phyloP scores from a whole-genome alignment of 1,140 invertebrate genomes.

The Papilio aristodemus region DNA sequence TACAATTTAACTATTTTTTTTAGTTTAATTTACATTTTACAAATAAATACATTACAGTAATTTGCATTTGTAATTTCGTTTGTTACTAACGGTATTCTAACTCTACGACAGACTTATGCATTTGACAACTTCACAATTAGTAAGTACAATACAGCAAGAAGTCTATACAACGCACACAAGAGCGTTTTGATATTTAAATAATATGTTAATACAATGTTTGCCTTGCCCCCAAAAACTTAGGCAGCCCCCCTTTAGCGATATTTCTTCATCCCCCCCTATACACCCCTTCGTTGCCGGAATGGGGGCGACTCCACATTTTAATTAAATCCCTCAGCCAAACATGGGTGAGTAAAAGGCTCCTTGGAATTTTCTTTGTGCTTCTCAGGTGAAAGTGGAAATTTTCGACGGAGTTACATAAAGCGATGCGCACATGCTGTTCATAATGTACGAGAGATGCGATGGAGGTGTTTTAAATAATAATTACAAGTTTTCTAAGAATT shows the following conservation, averaged over 20 bases:
- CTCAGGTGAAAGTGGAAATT: slow-evolving; percentile 55
- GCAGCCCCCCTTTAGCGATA: slow-evolving; percentile 48
- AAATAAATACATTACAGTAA: background rate
- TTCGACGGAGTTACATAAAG: slow-evolving; percentile 24
- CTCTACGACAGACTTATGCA: slow-evolving; percentile 31
- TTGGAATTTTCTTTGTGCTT: slow-evolving; percentile 70
- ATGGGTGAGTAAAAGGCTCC: slow-evolving; percentile 55
- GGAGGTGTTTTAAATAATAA: background rate
- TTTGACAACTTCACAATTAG: slow-evolving; percentile 35
- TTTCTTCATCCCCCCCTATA: slow-evolving; percentile 50
- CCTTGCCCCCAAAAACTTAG: slow-evolving; percentile 62
- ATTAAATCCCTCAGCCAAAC: slow-evolving; percentile 69
- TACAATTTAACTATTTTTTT: no score
- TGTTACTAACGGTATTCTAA: background rate
- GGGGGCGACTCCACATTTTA: slow-evolving; percentile 57
- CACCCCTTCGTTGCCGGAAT: slow-evolving; percentile 25
- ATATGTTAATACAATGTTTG: slow-evolving; percentile 75
- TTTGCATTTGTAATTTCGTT: background rate
- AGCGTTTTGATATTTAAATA: slow-evolving; percentile 67
- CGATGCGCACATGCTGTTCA: background rate
- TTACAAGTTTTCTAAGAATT: background rate
- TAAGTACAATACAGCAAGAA: slow-evolving; percentile 34
- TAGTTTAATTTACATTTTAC: no score
- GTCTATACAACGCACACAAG: slow-evolving; percentile 30
- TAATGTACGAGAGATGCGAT: background rate